Evolutionary conservation across 2,888 invertebrate genomes (phyloP), one percentile per base, ranked within the genome.

Genomic region (Dascillus cervinus): DNA sequence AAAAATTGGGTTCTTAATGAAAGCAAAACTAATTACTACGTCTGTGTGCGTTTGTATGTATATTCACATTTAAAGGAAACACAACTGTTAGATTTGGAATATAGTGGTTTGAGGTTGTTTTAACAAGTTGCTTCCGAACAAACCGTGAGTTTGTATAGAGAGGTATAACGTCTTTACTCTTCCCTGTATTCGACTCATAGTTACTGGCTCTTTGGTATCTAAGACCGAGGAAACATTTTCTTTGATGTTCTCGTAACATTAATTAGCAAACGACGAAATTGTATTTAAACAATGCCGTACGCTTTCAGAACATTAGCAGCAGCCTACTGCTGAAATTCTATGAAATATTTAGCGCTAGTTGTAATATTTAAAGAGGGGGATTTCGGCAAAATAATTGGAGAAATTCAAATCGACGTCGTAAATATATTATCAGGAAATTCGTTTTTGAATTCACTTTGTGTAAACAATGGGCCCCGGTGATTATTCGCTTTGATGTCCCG

Each of bases 201-300:
- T 47, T 43, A 38, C 42, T 60, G 59, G 62, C 65, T 66, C 65
- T 65, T 65, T 65, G 64, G 60, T 62, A 64, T 64, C 62, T 60
- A 64, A 63, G 65, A 66, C 65, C 66, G 66, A 65, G 65, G 63
- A 66, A n/a, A 64, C 65, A 58, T 68, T 65, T 68, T 67, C 69
- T 69, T 69, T 69, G 69, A 69, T 67, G 64, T 69, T 58, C 53
- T n/a, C n/a, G 56, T 60, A 58, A 64, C 64, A 70, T 70, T 71
- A 71, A 71, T 71, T 71, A 71, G 70, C 68, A 69, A 71, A 71
- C 70, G 70, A 70, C 70, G 68, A 71, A 71, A 71, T 71, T 71
- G 69, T 71, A 69, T 71, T 71, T 70, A 68, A 69, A 71, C 71
- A 71, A 71, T 71, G 63, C 64, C 53, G 60, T 42, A 44, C 43